phyloP scores from a whole-genome alignment of 2,113 vertebrate genomes.

The Machaerirhynchus nigripectus region DNA sequence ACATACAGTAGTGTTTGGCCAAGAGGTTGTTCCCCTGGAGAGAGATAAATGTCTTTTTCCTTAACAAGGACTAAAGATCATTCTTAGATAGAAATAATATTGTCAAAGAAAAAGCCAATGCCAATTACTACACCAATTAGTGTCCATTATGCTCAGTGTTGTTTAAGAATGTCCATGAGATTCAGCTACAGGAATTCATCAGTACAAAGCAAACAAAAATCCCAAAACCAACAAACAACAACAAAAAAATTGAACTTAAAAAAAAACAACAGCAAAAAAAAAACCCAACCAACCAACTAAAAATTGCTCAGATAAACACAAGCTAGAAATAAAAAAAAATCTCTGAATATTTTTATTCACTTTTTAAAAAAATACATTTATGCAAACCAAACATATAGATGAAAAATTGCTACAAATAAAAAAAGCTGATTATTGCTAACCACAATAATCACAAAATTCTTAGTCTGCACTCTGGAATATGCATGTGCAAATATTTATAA shows the following conservation, averaged over 20 bases:
- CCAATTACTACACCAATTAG: neutral
- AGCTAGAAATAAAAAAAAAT: neutral
- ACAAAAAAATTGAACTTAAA: neutral
- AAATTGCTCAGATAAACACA: neutral
- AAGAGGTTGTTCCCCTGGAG: neutral
- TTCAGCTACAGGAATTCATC: neutral
- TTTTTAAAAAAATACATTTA: neutral
- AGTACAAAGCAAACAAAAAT: neutral
- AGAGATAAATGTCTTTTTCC: neutral
- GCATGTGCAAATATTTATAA: neutral
- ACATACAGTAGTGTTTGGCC: neutral
- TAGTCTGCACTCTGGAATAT: neutral
- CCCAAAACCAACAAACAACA: neutral
- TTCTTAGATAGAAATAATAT: neutral
- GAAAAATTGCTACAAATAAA: neutral
- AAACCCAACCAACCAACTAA: accelerated
- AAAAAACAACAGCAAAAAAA: neutral
- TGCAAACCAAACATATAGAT: neutral
- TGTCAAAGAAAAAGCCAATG: neutral
- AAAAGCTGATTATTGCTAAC: neutral
- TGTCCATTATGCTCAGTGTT: neutral
- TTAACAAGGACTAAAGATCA: neutral
- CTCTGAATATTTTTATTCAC: neutral
- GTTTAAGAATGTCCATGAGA: neutral
- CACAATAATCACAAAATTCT: neutral